phyloP scores from a whole-genome alignment of 1,140 invertebrate species.

The Andrena cerasifolii region DNA sequence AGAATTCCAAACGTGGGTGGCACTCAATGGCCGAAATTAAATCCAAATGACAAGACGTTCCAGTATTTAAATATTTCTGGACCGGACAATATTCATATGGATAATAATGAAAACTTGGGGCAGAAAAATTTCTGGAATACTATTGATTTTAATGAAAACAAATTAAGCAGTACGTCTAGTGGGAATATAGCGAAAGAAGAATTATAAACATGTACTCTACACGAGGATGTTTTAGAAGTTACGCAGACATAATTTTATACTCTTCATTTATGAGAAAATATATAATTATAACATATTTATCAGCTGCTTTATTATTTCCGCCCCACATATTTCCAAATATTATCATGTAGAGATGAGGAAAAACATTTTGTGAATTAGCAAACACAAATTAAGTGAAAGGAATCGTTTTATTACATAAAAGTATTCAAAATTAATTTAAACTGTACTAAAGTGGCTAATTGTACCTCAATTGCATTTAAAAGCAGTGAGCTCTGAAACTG shows the following conservation, averaged over 20 bases:
- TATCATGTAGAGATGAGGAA: too few species aligned
- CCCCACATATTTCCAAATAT: too few species aligned
- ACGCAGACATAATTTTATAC: neutral
- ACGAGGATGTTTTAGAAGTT: too few species aligned
- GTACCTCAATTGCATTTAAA: too few species aligned
- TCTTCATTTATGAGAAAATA: slow-evolving; percentile 60
- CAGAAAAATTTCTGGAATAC: slow-evolving; percentile 83
- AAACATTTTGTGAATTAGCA: too few species aligned
- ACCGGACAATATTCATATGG: slow-evolving; percentile 79
- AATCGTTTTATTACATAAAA: too few species aligned
- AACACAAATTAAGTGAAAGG: too few species aligned
- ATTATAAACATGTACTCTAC: slow-evolving; percentile 43
- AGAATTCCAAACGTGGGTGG: slow-evolving; percentile 73
- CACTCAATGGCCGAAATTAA: slow-evolving; percentile 73
- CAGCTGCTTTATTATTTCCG: too few species aligned
- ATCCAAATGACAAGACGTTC: slow-evolving; percentile 75
- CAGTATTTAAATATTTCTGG: slow-evolving; percentile 82
- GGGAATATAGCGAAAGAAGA: slow-evolving; percentile 14
- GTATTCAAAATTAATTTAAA: too few species aligned
- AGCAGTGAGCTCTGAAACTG: too few species aligned
- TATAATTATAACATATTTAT: too few species aligned
- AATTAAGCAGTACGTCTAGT: neutral
- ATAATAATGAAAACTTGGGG: slow-evolving; percentile 80
- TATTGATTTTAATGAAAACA: slow-evolving; percentile 83
- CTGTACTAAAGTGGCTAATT: too few species aligned